phyloP scores from a whole-genome alignment of 2,797 vertebrate species.

The Tolypeutes matacus region DNA sequence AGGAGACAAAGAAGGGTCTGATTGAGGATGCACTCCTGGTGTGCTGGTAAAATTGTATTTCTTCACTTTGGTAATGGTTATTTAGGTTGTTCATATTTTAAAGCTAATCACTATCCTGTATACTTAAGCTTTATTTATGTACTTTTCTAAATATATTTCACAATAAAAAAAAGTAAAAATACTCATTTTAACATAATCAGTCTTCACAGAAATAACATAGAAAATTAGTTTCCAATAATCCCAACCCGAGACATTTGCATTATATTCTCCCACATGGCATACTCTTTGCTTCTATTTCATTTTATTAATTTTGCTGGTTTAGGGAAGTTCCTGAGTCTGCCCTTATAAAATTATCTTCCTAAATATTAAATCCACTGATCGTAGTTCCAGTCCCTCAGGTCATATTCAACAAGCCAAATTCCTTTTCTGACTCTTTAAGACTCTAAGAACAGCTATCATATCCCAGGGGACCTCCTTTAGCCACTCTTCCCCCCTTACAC shows the following conservation, averaged over 20 bases:
- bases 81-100: not conserved
- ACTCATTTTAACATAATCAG: not conserved
- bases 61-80: not conserved
- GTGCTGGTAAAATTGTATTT: not conserved
- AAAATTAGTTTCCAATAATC: not conserved
- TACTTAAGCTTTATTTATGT: not conserved
- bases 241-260: not conserved
- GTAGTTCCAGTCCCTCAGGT: not conserved
- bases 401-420: not conserved
- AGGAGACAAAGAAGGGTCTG: too few relatives aligned
- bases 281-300: not conserved
- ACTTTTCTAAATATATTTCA: not conserved
- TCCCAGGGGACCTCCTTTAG: not conserved
- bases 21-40: not conserved
- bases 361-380: not conserved
- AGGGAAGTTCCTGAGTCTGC: not conserved
- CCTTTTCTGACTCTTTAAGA: not conserved
- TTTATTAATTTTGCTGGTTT: not conserved
- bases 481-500: not conserved
- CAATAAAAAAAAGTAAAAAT: not conserved
- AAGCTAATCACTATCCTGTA: not conserved
- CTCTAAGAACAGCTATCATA: not conserved
- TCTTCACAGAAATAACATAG: not conserved
- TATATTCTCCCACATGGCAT: not conserved
- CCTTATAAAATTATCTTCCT: not conserved